A percentile compares a stretch with the other conserved stretches of the same genome.
These are phyloP conservation scores for Synergus japonicus DNA, from an alignment of 2,888 invertebrate species.

Conservation along the genomic window DNA sequence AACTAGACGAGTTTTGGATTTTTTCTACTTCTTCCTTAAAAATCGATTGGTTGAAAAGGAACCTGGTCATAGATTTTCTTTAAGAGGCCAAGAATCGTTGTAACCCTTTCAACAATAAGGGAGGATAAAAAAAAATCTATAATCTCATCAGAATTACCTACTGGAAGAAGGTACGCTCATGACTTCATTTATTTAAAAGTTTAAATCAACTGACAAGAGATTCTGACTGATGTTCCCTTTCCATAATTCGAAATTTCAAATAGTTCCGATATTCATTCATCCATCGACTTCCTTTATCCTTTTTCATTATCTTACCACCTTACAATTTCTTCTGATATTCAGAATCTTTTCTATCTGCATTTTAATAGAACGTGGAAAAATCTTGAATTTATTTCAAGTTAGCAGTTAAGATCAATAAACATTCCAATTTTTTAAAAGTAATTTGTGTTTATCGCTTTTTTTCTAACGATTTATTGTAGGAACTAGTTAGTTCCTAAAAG, in stretches of 20 bases:
- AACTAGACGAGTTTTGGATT: neutral
- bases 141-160: neutral
- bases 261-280: neutral
- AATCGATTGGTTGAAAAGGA: neutral
- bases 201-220: neutral
- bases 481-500: neutral
- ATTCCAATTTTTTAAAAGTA: neutral
- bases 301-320: neutral
- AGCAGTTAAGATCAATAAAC: neutral
- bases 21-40: neutral
- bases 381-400: neutral
- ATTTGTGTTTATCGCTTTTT: neutral
- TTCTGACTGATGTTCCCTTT: neutral
- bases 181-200: neutral
- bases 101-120: neutral
- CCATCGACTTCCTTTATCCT: neutral
- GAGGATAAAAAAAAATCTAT: neutral
- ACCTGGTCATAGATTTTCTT: slow-evolving; percentile 7
- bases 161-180: slow-evolving; percentile 3
- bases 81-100: slow-evolving; percentile 8
- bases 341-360: neutral
- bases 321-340: neutral
- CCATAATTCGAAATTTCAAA: neutral
- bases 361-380: neutral
- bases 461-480: neutral